A percentile compares a stretch with the other conserved stretches of the same genome.
Conservation (phyloP, 2,113 vertebrate genomes). For the Hypomesus transpacificus region DNA sequence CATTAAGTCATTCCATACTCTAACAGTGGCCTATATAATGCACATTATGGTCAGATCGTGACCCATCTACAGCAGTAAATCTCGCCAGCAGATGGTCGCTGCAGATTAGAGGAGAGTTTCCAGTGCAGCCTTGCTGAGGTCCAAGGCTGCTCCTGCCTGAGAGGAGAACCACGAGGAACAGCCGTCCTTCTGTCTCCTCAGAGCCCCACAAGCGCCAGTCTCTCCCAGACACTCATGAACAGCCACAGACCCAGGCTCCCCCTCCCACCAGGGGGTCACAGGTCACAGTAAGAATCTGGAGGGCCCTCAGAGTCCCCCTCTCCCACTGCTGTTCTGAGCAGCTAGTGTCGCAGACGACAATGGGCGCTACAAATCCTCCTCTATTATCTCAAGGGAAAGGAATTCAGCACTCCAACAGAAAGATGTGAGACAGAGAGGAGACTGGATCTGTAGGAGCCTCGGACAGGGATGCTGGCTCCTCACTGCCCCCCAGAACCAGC, state of each 20-base stretch:
- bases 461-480: slow-evolving; percentile 49
- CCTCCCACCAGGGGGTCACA: slow-evolving; percentile 44
- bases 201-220: neutral
- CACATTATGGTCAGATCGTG: slow-evolving; percentile 13
- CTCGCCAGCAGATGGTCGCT: slow-evolving; percentile 41
- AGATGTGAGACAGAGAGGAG: slow-evolving; percentile 56
- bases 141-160: neutral
- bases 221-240: neutral
- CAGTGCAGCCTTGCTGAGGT: neutral
- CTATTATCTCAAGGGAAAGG: slow-evolving; percentile 69
- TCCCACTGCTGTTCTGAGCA: slow-evolving; percentile 39
- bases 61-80: slow-evolving; percentile 29
- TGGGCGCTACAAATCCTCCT: slow-evolving; percentile 56
- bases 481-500: slow-evolving; percentile 40
- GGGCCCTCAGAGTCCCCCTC: slow-evolving; percentile 40
- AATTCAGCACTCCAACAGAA: slow-evolving; percentile 61
- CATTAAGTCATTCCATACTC: slow-evolving; percentile 12
- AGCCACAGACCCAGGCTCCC: slow-evolving; percentile 34
- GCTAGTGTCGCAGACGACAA: slow-evolving; percentile 58
- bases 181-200: neutral
- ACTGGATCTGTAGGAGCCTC: slow-evolving; percentile 59
- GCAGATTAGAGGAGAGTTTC: slow-evolving; percentile 45
- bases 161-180: neutral
- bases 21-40: slow-evolving; percentile 14
- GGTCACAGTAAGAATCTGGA: slow-evolving; percentile 61